Conservation (phyloP, 2,797 vertebrate species). For the Hyperoplus immaculatus region DNA sequence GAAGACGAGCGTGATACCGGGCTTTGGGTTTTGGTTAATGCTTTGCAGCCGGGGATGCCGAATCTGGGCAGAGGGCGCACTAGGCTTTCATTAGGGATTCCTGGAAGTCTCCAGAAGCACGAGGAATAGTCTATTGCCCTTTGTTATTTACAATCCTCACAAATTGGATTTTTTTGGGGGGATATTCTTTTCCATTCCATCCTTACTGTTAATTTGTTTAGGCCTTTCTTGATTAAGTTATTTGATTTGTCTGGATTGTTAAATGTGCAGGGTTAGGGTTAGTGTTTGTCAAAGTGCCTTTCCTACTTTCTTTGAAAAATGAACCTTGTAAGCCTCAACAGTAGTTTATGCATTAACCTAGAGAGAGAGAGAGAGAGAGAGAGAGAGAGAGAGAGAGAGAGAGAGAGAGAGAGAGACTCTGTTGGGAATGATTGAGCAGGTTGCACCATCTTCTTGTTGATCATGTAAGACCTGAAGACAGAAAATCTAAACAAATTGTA, state of each 20-base stretch:
- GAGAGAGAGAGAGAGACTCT: no score
- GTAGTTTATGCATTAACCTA: slow-evolving; percentile 39
- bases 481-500: no score
- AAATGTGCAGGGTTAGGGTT: neutral
- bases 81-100: neutral
- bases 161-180: neutral
- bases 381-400: no score
- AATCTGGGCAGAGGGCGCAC: no score
- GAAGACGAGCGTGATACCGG: slow-evolving; percentile 2
- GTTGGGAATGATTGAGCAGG: no score
- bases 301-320: neutral
- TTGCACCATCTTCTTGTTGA: no score
- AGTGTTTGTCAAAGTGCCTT: neutral
- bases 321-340: neutral
- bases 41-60: neutral
- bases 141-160: neutral
- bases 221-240: no score
- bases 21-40: neutral
- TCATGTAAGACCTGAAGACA: no score
- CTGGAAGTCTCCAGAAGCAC: neutral
- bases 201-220: no score
- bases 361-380: neutral
- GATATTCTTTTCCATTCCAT: neutral
- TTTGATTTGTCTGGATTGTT: neutral
- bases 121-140: neutral